phyloP scores from a whole-genome alignment of 2,113 vertebrate species.

The Gymnobelideus leadbeateri region DNA sequence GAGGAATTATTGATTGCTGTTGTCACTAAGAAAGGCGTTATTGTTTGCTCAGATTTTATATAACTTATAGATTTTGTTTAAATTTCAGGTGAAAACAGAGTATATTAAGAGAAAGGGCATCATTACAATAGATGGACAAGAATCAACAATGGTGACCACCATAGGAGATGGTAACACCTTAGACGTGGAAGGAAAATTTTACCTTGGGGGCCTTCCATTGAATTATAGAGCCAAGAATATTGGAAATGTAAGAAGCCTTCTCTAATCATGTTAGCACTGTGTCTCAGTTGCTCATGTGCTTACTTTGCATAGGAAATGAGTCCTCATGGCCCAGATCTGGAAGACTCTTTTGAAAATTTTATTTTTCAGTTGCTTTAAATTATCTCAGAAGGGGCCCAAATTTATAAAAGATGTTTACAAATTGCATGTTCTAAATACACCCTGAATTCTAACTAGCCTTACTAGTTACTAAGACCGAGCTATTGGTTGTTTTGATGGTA shows the following conservation, averaged over 20 bases:
- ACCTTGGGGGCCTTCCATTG: constrained; percentile 91
- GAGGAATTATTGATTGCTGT: neutral
- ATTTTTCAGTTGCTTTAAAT: neutral
- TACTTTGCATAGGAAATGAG: constrained; percentile 3
- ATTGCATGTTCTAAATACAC: neutral
- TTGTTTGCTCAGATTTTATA: constrained; percentile 20
- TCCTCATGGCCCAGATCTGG: neutral
- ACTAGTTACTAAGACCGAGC: neutral
- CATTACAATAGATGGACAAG: constrained; percentile 85
- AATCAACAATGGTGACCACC: constrained; percentile 73
- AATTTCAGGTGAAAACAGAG: constrained; percentile 86
- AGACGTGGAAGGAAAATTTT: constrained; percentile 91
- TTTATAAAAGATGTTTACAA: neutral
- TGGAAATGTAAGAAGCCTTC: constrained; percentile 87
- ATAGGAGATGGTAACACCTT: constrained; percentile 89
- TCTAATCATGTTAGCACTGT: neutral
- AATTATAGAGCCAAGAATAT: constrained; percentile 86
- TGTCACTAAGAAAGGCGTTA: neutral
- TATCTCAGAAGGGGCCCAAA: neutral
- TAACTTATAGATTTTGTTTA: neutral
- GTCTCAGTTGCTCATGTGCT: neutral
- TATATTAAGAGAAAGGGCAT: constrained; percentile 87
- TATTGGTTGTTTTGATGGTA: neutral
- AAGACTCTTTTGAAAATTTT: neutral
- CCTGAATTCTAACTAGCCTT: neutral